A percentile compares a stretch with the other conserved stretches of the same genome.
Evolutionary conservation across 1,140 invertebrate genomes (phyloP).

Genomic region (Macrobrachium nipponense): DNA sequence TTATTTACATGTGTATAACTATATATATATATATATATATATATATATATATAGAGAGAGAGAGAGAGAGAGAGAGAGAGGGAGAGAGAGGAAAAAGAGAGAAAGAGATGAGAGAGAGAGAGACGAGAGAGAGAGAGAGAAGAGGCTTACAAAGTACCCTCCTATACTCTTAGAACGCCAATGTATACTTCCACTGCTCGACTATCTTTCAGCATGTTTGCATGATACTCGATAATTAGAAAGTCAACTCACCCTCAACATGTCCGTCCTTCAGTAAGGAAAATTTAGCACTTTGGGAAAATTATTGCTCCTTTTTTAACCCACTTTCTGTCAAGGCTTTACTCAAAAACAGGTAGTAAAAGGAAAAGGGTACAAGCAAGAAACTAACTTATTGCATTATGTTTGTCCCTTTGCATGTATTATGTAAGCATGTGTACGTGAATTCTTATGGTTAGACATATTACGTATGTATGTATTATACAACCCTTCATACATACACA

Average conservation of each 20-base stretch:
- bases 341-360: too few species aligned
- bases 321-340: too few species aligned
- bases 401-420: neutral
- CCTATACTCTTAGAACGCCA: too few species aligned
- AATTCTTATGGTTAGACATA: slow-evolving; percentile 27
- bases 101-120: neutral
- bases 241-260: too few species aligned
- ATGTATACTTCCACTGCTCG: neutral
- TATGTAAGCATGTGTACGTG: slow-evolving; percentile 19
- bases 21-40: slow-evolving; percentile 32
- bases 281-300: too few species aligned
- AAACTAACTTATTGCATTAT: neutral
- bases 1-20: neutral
- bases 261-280: too few species aligned
- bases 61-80: neutral
- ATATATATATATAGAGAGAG: slow-evolving; percentile 3
- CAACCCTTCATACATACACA: neutral
- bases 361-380: too few species aligned
- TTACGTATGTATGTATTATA: slow-evolving; percentile 35
- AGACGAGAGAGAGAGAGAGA: slow-evolving; percentile 1
- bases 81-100: neutral
- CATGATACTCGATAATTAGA: too few species aligned
- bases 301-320: too few species aligned
- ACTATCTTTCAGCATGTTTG: too few species aligned
- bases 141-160: too few species aligned